Percentiles rank a stretch among this genome's conserved stretches.
phyloP scores from a whole-genome alignment of 2,797 vertebrate species.

The Loriculus beryllinus region DNA sequence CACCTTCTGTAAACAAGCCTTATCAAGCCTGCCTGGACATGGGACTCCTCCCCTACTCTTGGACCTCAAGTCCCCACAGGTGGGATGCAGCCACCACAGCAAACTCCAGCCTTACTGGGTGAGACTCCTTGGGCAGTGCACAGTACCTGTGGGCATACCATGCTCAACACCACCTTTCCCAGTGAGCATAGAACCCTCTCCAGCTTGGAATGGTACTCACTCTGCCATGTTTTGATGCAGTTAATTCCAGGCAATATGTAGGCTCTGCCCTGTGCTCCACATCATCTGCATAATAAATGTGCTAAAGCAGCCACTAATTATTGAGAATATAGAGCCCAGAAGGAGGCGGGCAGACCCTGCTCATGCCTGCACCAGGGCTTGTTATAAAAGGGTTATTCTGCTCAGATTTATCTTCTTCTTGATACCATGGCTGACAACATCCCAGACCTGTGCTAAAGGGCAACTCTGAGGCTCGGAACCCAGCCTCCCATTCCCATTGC shows the following conservation, averaged over 20 bases:
- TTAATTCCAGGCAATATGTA: not conserved
- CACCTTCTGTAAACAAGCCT: not conserved
- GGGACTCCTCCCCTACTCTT: not conserved
- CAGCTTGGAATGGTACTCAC: not conserved
- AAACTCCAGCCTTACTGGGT: not conserved
- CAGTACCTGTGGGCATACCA: rapidly evolving
- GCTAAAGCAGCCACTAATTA: not conserved
- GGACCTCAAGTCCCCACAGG: not conserved
- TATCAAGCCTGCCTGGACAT: not conserved
- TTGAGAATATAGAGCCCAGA: not conserved
- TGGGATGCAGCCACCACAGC: not conserved
- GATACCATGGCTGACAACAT: not conserved
- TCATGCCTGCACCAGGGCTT: not conserved
- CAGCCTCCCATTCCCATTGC: not conserved
- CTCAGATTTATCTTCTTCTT: not conserved
- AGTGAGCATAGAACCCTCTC: rapidly evolving
- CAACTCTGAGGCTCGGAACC: not conserved
- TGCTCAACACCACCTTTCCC: rapidly evolving
- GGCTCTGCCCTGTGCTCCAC: not conserved
- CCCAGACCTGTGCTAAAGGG: not conserved
- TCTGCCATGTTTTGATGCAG: rapidly evolving
- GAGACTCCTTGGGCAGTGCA: rapidly evolving
- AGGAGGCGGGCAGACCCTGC: not conserved
- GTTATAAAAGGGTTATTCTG: not conserved
- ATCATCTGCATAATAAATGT: not conserved